phyloP scores from a whole-genome alignment of 2,888 invertebrate species.

The Ceramica pisi region DNA sequence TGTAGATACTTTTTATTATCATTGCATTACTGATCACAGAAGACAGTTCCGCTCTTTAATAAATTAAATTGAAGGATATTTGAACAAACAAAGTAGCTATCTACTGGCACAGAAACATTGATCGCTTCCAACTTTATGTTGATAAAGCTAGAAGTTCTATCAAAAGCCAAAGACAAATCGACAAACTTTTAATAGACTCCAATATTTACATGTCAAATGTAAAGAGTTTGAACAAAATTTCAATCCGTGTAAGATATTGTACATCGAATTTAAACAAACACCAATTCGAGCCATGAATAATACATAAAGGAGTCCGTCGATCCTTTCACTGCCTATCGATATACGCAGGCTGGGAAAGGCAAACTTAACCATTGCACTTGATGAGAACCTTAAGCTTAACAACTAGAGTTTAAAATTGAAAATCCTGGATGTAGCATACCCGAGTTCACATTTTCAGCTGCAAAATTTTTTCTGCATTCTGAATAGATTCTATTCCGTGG shows the following conservation, averaged over 20 bases:
- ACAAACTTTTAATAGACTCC: constrained; percentile 51
- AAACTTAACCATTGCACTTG: constrained; percentile 29
- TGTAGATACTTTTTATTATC: neutral
- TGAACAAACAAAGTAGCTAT: constrained; percentile 5
- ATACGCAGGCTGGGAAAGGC: constrained; percentile 67
- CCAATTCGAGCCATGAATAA: constrained; percentile 84
- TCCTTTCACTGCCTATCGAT: constrained; percentile 76
- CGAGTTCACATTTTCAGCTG: constrained; percentile 42
- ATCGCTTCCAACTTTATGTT: constrained; percentile 42
- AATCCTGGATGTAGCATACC: neutral
- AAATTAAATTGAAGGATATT: constrained; percentile 15
- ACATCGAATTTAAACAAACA: constrained; percentile 88
- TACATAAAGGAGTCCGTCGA: constrained; percentile 77
- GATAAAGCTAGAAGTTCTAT: constrained; percentile 40
- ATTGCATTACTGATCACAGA: neutral
- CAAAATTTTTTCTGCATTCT: constrained; percentile 53
- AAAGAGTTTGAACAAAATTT: constrained; percentile 72
- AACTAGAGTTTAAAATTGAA: constrained; percentile 27
- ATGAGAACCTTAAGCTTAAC: constrained; percentile 8
- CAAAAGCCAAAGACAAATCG: constrained; percentile 42
- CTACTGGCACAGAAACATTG: constrained; percentile 28
- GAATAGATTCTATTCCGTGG: constrained; percentile 45
- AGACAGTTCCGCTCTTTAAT: neutral
- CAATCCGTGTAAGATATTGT: constrained; percentile 79
- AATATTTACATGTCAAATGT: constrained; percentile 55